phyloP scores from a whole-genome alignment of 2,797 vertebrate genomes.

The Spheniscus humboldti region DNA sequence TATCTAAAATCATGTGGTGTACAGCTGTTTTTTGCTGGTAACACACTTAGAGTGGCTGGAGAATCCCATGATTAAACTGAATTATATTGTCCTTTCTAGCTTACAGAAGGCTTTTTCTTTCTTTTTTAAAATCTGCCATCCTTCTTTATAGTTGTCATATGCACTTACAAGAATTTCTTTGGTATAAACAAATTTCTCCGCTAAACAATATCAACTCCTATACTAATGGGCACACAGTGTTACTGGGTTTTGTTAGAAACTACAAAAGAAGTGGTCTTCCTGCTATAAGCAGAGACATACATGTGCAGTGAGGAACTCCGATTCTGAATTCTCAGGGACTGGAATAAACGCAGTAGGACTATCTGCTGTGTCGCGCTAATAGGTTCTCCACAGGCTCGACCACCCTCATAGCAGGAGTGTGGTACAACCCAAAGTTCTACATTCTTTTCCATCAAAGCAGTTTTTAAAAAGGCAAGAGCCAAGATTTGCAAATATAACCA shows the following conservation, averaged over 20 bases:
- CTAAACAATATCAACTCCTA: neutral
- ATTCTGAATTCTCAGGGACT: neutral
- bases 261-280: neutral
- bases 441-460: neutral
- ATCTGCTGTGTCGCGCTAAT: neutral
- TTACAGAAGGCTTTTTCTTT: neutral
- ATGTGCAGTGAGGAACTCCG: neutral
- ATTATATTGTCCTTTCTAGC: neutral
- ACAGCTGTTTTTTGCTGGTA: constrained; percentile 16
- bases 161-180: neutral
- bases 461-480: neutral
- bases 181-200: neutral
- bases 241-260: neutral
- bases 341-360: neutral
- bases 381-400: neutral
- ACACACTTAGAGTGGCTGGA: neutral
- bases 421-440: neutral
- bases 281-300: neutral
- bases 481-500: neutral
- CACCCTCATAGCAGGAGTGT: neutral
- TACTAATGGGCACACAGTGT: neutral
- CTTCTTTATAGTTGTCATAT: neutral
- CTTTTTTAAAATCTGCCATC: neutral
- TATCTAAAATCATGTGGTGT: neutral
- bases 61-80: neutral